Percentiles rank a stretch among this genome's conserved stretches.
Evolutionary conservation across 2,888 invertebrate species (phyloP).

Genomic region (Oxytorus armatus): DNA sequence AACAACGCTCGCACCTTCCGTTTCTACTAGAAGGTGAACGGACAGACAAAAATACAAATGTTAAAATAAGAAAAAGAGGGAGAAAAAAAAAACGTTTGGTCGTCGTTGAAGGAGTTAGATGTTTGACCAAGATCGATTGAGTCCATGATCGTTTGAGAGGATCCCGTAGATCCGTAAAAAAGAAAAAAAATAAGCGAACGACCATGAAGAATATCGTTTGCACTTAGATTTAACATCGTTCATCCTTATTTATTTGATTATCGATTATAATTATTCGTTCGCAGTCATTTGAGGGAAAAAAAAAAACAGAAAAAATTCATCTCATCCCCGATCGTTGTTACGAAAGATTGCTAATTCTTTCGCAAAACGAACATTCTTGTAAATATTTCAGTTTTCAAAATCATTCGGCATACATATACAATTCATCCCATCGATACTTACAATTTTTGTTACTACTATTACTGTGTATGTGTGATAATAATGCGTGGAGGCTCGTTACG

Average conservation of each 20-base stretch:
- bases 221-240: slow-evolving; percentile 29
- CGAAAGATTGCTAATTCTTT: not conserved
- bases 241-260: slow-evolving; percentile 62
- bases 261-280: slow-evolving; percentile 32
- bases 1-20: slow-evolving; percentile 48
- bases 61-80: not conserved
- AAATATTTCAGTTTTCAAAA: slow-evolving; percentile 44
- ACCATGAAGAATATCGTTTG: too few species aligned
- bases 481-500: slow-evolving; percentile 52
- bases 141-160: not conserved
- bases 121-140: not conserved
- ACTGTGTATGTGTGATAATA: slow-evolving; percentile 57
- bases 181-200: slow-evolving; percentile 2
- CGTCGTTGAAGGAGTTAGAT: too few species aligned
- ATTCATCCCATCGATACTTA: slow-evolving; percentile 51
- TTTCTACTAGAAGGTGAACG: slow-evolving; percentile 50
- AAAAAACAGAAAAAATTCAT: slow-evolving; percentile 20
- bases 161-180: not conserved
- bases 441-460: slow-evolving; percentile 13
- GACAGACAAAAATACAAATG: not conserved
- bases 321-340: slow-evolving; percentile 2
- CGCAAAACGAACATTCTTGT: slow-evolving; percentile 36
- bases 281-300: slow-evolving; percentile 2
- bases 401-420: slow-evolving; percentile 18
- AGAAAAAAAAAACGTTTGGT: slow-evolving; percentile 13